phyloP scores from a whole-genome alignment of 64 coral and sea anemone genomes.

The Montipora capricornis region DNA sequence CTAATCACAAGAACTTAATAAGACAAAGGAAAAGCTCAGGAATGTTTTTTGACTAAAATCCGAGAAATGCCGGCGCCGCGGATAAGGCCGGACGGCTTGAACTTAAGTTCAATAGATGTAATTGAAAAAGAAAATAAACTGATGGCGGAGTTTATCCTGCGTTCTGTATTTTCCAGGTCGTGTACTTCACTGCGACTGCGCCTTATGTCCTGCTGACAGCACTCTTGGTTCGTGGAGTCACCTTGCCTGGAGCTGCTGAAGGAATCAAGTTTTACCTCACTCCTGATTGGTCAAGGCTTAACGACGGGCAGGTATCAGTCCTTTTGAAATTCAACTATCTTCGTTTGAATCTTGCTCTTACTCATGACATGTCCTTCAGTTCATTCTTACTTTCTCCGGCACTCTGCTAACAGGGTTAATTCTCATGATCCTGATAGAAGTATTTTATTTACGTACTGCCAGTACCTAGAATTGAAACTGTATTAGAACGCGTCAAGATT shows the following conservation, averaged over 20 bases:
- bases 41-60: too few species aligned
- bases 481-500: background rate
- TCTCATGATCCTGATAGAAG: too few species aligned
- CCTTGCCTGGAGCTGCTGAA: slow-evolving; percentile 69
- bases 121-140: too few species aligned
- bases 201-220: slow-evolving; percentile 86
- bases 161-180: slow-evolving; percentile 68
- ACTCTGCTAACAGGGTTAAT: too few species aligned
- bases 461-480: background rate
- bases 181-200: slow-evolving; percentile 95
- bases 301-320: slow-evolving; percentile 59
- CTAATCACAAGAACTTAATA: too few species aligned
- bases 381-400: too few species aligned
- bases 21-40: too few species aligned
- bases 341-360: too few species aligned
- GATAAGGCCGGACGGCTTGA: too few species aligned
- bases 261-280: slow-evolving; percentile 91
- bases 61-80: too few species aligned
- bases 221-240: slow-evolving; percentile 79
- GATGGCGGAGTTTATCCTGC: background rate
- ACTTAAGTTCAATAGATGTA: too few species aligned
- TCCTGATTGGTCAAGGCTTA: slow-evolving; percentile 73
- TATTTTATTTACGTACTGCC: background rate
- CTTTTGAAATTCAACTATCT: background rate
- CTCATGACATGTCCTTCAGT: too few species aligned